Conservation (phyloP, 2,113 vertebrate species). For the Cricetomys ansorgei region DNA sequence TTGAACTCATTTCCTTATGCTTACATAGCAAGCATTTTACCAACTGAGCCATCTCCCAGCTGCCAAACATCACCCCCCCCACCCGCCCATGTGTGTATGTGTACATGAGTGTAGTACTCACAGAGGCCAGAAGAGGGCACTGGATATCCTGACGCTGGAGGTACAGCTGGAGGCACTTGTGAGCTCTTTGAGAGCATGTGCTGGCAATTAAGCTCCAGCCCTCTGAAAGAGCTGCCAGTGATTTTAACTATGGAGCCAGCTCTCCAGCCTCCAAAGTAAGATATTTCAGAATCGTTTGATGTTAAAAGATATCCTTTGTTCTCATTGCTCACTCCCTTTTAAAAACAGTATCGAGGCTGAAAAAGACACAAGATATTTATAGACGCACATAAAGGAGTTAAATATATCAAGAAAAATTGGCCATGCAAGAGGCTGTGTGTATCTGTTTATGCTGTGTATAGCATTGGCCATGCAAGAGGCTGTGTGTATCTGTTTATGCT, state of each 20-base stretch:
- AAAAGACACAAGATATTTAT: not conserved
- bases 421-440: not conserved
- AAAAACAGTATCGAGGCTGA: slow-evolving; percentile 10
- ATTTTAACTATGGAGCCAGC: not conserved
- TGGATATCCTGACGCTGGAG: not conserved
- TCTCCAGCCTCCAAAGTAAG: not conserved
- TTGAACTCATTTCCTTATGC: not conserved
- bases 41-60: not conserved
- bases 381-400: not conserved
- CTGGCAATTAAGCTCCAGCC: too few species aligned
- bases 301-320: not conserved
- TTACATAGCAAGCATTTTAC: not conserved
- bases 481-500: not conserved
- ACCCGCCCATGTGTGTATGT: not conserved
- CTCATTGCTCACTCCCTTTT: not conserved
- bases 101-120: not conserved
- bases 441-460: too few species aligned
- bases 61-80: too few species aligned
- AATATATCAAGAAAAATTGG: not conserved
- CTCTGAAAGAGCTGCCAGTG: not conserved
- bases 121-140: not conserved
- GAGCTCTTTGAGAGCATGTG: too few species aligned
- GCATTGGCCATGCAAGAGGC: too few species aligned
- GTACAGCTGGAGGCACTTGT: not conserved
- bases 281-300: not conserved